Evolutionary conservation across 1,140 invertebrate genomes (phyloP).

Genomic region (Melanaphis sacchari): DNA sequence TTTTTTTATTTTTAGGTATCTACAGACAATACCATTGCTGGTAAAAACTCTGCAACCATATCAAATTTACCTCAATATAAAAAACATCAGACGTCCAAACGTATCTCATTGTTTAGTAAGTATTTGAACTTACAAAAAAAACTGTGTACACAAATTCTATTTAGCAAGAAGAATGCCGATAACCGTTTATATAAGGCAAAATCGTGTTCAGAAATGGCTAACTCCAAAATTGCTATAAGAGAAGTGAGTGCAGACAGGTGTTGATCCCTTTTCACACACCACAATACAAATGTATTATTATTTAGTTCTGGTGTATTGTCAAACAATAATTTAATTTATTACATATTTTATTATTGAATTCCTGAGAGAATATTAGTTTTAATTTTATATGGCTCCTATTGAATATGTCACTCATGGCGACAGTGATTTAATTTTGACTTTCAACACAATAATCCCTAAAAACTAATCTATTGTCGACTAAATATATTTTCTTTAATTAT

Average conservation of each 20-base stretch:
- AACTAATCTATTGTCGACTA: not conserved
- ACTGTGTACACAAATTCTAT: slow-evolving; percentile 61
- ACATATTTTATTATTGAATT: not conserved
- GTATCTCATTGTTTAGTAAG: slow-evolving; percentile 61
- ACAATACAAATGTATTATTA: not conserved
- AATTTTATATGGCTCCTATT: not conserved
- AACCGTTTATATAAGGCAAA: slow-evolving; percentile 59
- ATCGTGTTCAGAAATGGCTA: slow-evolving; percentile 59
- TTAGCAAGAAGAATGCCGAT: slow-evolving; percentile 45
- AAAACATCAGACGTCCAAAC: slow-evolving; percentile 58
- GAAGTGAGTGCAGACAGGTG: slow-evolving; percentile 33
- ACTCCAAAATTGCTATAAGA: slow-evolving; percentile 49
- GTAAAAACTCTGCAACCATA: not conserved
- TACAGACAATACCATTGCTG: not conserved
- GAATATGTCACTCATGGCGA: not conserved
- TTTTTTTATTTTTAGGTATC: slow-evolving; percentile 28
- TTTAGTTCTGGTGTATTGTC: not conserved
- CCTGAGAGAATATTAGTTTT: not conserved
- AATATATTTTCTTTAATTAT: not conserved
- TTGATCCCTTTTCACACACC: not conserved
- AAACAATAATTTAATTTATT: slow-evolving; percentile 4
- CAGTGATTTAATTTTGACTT: not conserved
- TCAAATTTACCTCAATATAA: slow-evolving; percentile 34
- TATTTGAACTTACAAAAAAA: slow-evolving; percentile 62
- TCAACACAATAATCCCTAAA: not conserved